Conservation (phyloP, 2,888 invertebrate genomes). For the Alentia gelatinosa region DNA sequence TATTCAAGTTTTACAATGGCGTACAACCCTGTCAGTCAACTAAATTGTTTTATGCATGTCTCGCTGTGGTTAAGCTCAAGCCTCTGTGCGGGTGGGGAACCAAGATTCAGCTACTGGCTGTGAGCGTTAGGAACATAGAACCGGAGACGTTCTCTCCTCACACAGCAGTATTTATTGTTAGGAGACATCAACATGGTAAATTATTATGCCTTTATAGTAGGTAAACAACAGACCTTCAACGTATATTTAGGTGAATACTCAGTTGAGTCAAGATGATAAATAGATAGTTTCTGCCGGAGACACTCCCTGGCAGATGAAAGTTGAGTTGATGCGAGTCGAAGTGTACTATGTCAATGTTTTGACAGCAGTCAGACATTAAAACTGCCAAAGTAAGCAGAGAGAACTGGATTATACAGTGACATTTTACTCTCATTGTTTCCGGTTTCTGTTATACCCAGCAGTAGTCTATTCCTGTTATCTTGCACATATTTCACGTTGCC, state of each 20-base stretch:
- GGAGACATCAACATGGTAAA: not conserved
- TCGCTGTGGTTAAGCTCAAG: too few relatives aligned
- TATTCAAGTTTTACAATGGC: too few relatives aligned
- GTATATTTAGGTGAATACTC: not conserved
- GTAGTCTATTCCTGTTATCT: not conserved
- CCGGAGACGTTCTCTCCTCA: not conserved
- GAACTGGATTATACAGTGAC: not conserved
- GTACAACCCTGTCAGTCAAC: too few relatives aligned
- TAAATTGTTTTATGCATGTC: too few relatives aligned
- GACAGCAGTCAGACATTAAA: not conserved
- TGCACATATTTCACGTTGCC: not conserved
- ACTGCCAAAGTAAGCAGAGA: constrained; percentile 17
- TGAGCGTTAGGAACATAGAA: too few relatives aligned
- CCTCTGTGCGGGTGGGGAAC: too few relatives aligned
- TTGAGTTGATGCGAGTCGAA: not conserved
- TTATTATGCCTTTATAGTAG: not conserved
- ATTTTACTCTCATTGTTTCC: constrained; percentile 2
- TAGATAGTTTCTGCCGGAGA: not conserved
- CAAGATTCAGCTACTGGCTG: too few relatives aligned
- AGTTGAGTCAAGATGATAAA: not conserved
- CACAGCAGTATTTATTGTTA: not conserved
- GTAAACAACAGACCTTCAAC: not conserved
- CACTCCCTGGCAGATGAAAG: not conserved
- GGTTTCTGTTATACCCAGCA: not conserved
- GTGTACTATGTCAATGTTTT: not conserved